Conservation (phyloP, 2,113 vertebrate species). For the Oryzias melastigma region DNA sequence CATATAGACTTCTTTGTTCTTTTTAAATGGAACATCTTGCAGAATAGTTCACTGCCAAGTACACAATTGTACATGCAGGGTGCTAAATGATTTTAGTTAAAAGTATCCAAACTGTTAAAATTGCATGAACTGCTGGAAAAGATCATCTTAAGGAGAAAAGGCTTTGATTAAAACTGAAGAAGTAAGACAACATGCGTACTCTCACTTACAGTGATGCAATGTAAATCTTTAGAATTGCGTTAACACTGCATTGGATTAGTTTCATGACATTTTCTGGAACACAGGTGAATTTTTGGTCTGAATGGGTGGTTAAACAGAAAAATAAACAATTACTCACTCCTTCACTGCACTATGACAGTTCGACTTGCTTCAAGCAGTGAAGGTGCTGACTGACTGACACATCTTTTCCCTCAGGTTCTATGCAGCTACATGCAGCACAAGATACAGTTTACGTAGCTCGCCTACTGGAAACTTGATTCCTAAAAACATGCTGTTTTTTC, state of each 20-base stretch:
- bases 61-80: too few species aligned
- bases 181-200: slow-evolving; percentile 23
- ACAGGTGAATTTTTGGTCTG: slow-evolving; percentile 3
- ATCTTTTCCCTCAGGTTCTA: neutral
- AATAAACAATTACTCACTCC: slow-evolving; percentile 9
- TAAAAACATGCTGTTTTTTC: neutral
- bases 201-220: slow-evolving; percentile 18
- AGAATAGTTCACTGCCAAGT: neutral
- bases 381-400: slow-evolving; percentile 7
- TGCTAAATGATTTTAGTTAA: too few species aligned
- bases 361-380: neutral
- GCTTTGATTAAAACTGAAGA: slow-evolving; percentile 12
- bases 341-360: neutral
- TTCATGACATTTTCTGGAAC: neutral
- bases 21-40: neutral
- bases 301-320: slow-evolving; percentile 11
- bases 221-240: too few species aligned
- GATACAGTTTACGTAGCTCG: neutral
- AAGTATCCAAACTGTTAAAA: slow-evolving; percentile 9
- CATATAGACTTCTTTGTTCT: neutral
- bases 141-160: neutral
- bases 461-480: neutral
- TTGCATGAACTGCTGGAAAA: slow-evolving; percentile 5
- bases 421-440: neutral
- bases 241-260: neutral